Base-by-base conservation (phyloP, 2,113 vertebrate genomes). In the Pygoscelis adeliae region DNA sequence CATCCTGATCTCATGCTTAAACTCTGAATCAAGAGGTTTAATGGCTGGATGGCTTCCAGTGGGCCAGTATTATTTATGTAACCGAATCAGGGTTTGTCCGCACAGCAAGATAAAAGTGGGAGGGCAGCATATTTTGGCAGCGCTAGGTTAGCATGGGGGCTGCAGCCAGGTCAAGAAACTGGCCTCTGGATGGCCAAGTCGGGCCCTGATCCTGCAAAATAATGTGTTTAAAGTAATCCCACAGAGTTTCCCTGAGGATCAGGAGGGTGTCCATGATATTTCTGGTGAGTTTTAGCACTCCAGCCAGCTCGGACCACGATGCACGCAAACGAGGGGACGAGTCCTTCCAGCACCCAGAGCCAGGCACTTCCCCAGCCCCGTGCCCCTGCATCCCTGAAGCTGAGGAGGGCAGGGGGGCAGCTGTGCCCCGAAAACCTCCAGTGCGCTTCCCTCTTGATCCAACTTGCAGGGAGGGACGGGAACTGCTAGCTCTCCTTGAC, bases 1-100 rank as follows among this genome's bases (percentile, higher is more conserved):
- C 78, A 94, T 96, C 89, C 87, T 95, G 83, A 92, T 94, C 78
- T 83, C 61, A 47, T 70, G 73, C 66, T 96, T 95, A 97, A 80
- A 89, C 42, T 69, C 66, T 80, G 83, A 92, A 91, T 87, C 81
- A 80, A 67, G 93, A 87, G 83, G n/a, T 87, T 96, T 97, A 94
- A 73, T 55, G 86, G 30, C 27, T 96, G 93, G 89, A 92, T 79
- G 62, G n/a, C 21, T 92, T 96, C 94, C 84, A 96, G 26, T 15
- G 26, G 36, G 11, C 20, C 34, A 58, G 26, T 56, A 30, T 69
- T 87, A 49, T 91, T 82, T 49, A 61, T 87, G 46, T 66, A 73
- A 91, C 27, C 1, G 2, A 87, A 65, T 16, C 5, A 2, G 32
- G 21, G 13, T n/a, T 79, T 92, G 66, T 89, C 73, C 5, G 7